Conservation (phyloP, 2,888 invertebrate species). For the Taphrorychus bicolor region DNA sequence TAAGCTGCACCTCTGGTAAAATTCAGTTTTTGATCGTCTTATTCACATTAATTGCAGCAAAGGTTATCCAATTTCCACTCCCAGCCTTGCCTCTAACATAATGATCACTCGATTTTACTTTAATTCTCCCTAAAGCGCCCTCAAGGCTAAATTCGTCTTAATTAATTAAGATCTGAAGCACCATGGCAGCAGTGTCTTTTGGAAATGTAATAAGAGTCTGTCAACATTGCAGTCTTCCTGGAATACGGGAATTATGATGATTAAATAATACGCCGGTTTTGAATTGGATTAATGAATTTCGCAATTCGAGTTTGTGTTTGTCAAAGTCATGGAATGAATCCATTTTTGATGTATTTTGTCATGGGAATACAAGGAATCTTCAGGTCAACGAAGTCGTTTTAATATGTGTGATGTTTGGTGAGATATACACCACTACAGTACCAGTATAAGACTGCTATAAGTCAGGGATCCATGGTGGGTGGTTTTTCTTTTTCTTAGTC, state of each 20-base stretch:
- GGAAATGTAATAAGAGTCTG: constrained; percentile 4
- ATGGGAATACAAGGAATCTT: too few species aligned
- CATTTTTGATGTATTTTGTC: too few species aligned
- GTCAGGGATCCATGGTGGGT: too few species aligned
- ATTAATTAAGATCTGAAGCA: background rate
- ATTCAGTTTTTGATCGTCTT: too few species aligned
- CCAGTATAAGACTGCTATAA: too few species aligned
- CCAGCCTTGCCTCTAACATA: background rate
- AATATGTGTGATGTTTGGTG: too few species aligned
- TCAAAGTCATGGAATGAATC: too few species aligned
- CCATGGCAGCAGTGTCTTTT: background rate
- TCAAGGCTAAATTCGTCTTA: background rate
- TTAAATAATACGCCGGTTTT: background rate
- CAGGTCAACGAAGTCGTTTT: too few species aligned
- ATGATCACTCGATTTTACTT: background rate
- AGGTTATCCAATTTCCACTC: background rate
- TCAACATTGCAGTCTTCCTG: background rate
- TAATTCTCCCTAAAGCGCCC: background rate
- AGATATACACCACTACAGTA: too few species aligned
- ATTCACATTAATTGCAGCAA: background rate
- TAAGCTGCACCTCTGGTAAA: too few species aligned
- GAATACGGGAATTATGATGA: background rate
- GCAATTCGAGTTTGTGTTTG: background rate
- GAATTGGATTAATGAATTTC: background rate
- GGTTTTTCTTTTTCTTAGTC: too few species aligned